Base-by-base conservation (phyloP, 1,140 invertebrate species). In the Phortica variegata region DNA sequence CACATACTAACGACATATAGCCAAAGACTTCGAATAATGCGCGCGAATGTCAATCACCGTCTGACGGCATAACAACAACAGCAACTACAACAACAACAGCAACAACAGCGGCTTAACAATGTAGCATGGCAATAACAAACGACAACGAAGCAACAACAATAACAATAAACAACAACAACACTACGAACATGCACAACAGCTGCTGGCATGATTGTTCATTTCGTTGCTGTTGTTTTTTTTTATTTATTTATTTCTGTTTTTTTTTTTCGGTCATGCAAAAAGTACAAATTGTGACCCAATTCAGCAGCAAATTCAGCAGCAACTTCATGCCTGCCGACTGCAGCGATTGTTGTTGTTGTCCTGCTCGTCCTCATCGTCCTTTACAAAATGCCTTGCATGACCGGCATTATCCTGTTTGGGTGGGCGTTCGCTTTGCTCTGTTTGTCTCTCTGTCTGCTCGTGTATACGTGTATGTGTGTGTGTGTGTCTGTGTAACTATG, bases 201-300 rank as follows among this genome's bases (percentile, higher is more conserved):
- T n/a, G n/a, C n/a, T n/a, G n/a, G n/a, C n/a, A n/a, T n/a, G n/a
- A n/a, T n/a, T n/a, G n/a, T n/a, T n/a, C n/a, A n/a, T n/a, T n/a
- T n/a, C n/a, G n/a, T n/a, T n/a, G n/a, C n/a, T n/a, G n/a, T n/a
- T n/a, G n/a, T n/a, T n/a, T n/a, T n/a, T n/a, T n/a, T n/a, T n/a
- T n/a, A n/a, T n/a, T n/a, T n/a, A n/a, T n/a, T n/a, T n/a, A n/a
- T n/a, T n/a, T n/a, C n/a, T n/a, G n/a, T n/a, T n/a, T n/a, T n/a
- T n/a, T n/a, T 66, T 68, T 29, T 66, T 66, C 45, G 63, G 63
- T 66, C 63, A 66, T 66, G 63, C 63, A 66, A 66, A 66, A 56
- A 45, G n/a, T 46, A 63, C 52, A 58, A 49, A 58, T 58, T 68
- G 44, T 66, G 63, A 66, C 63, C 63, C 57, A 66, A 51, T 66